Conservation (phyloP, 2,797 vertebrate species). For the Thamnophis elegans region DNA sequence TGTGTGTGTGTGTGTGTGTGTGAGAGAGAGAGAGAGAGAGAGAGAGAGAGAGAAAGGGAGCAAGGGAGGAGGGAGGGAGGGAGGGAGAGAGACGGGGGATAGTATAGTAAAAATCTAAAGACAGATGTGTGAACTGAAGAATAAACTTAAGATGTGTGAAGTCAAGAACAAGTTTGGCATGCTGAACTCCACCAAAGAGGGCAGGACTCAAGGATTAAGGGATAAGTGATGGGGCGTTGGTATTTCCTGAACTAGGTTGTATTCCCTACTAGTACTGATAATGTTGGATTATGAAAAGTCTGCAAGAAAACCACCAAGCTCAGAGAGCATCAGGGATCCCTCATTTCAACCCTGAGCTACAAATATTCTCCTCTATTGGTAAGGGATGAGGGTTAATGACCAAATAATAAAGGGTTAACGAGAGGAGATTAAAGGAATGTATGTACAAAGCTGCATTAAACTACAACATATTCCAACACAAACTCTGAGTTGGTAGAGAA, state of each 20-base stretch:
- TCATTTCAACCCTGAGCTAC: neutral
- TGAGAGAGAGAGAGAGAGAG: fast-evolving
- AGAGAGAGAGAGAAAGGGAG: no score
- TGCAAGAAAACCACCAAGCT: neutral
- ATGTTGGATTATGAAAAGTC: neutral
- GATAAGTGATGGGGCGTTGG: neutral
- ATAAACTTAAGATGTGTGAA: neutral
- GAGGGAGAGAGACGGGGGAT: neutral
- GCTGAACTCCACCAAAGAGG: neutral
- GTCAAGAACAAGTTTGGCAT: neutral
- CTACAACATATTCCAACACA: neutral
- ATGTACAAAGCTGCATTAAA: neutral
- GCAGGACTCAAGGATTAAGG: neutral
- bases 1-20: no score
- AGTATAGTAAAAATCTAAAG: neutral
- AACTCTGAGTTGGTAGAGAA: neutral
- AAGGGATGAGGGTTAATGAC: neutral
- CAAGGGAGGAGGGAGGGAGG: no score
- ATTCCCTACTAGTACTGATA: neutral
- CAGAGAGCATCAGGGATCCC: neutral
- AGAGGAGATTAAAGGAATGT: neutral
- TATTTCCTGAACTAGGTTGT: neutral
- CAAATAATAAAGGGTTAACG: neutral
- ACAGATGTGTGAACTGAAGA: neutral
- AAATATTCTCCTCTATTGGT: neutral